Percentiles rank a stretch among this genome's conserved stretches.
Evolutionary conservation across 2,888 invertebrate genomes (phyloP).

Genomic region (Anodontia alba): DNA sequence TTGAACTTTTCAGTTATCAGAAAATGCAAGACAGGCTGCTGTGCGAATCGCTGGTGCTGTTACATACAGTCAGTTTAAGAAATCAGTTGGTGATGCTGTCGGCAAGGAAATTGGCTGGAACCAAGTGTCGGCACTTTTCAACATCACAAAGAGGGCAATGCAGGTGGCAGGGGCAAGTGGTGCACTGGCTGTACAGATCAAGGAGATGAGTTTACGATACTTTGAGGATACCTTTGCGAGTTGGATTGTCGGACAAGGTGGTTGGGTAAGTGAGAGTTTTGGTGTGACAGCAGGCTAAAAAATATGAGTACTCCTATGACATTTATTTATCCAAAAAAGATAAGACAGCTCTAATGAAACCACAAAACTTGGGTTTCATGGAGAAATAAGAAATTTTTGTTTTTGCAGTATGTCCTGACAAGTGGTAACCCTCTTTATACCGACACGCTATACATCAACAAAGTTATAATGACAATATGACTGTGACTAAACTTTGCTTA

Average conservation of each 20-base stretch:
- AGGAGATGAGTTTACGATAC: slow-evolving; percentile 81
- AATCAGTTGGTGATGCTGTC: slow-evolving; percentile 75
- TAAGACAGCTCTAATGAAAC: too few relatives aligned
- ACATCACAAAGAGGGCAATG: slow-evolving; percentile 79
- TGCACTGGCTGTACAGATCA: slow-evolving; percentile 77
- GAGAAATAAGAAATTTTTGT: too few relatives aligned
- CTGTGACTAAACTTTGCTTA: too few relatives aligned
- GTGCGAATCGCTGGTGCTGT: slow-evolving; percentile 70
- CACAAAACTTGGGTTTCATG: too few relatives aligned
- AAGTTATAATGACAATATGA: too few relatives aligned
- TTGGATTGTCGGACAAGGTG: slow-evolving; percentile 83
- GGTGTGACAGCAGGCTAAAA: not conserved
- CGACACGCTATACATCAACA: too few relatives aligned
- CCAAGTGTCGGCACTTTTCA: slow-evolving; percentile 81
- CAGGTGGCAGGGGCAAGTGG: slow-evolving; percentile 79
- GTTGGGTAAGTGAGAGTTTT: slow-evolving; percentile 79
- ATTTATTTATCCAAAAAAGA: not conserved
- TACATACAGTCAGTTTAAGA: slow-evolving; percentile 79
- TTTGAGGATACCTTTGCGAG: slow-evolving; percentile 82
- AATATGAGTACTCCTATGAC: not conserved
- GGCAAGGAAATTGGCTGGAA: slow-evolving; percentile 78
- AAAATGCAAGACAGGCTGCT: slow-evolving; percentile 61
- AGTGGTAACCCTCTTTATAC: too few relatives aligned
- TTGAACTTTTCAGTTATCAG: slow-evolving; percentile 57
- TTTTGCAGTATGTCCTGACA: too few relatives aligned